These are phyloP conservation scores for Falco peregrinus DNA, from an alignment of 2,797 vertebrate genomes.

Conservation along the genomic window DNA sequence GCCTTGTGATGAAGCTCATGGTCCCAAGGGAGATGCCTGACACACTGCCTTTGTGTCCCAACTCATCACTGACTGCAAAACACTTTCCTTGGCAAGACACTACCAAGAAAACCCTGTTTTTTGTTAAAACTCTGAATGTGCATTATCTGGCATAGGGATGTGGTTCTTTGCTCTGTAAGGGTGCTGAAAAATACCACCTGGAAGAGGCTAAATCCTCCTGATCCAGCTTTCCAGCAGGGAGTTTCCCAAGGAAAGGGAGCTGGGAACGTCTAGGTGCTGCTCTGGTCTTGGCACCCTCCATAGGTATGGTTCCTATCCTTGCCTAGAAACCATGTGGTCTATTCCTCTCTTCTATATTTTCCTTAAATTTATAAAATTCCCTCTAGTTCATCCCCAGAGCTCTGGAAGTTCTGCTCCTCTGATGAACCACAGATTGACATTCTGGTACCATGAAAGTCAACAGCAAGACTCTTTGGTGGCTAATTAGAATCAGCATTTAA, in stretches of 20 bases:
- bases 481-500: background rate
- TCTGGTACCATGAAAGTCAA: background rate
- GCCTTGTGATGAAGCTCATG: background rate
- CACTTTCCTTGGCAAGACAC: background rate
- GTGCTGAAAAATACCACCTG: background rate
- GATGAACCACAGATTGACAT: background rate
- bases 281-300: background rate
- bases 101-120: rapidly evolving
- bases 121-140: background rate
- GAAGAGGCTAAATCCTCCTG: background rate
- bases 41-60: rapidly evolving
- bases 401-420: background rate
- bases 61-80: background rate
- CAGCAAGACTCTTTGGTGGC: background rate
- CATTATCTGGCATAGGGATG: background rate
- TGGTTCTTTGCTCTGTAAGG: background rate
- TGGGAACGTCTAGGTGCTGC: background rate
- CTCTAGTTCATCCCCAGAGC: background rate
- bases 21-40: background rate
- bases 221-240: background rate
- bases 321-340: background rate
- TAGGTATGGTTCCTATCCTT: background rate
- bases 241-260: background rate
- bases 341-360: background rate
- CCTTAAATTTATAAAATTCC: background rate